Percentiles rank a stretch among this genome's conserved stretches.
phyloP scores from a whole-genome alignment of 2,888 invertebrate species.

The Liopterus haemorrhoidalis region DNA sequence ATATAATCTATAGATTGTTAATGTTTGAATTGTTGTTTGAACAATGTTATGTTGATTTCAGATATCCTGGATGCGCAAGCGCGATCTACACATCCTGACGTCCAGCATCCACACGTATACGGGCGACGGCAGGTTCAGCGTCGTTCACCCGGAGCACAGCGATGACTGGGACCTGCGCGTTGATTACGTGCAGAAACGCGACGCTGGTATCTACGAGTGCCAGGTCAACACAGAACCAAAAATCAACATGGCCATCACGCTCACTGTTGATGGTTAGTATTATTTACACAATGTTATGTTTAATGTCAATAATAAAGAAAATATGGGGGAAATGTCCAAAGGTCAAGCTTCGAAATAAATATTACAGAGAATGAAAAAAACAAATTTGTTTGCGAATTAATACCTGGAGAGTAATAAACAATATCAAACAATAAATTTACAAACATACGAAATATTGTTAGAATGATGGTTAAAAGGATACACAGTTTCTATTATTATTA shows the following conservation, averaged over 20 bases:
- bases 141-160: constrained; percentile 63
- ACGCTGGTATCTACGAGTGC: constrained; percentile 68
- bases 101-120: constrained; percentile 68
- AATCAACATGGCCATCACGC: constrained; percentile 66
- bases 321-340: too few species aligned
- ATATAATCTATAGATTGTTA: too few species aligned
- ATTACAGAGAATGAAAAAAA: too few species aligned
- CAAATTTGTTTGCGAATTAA: too few species aligned
- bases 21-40: too few species aligned
- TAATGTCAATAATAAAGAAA: too few species aligned
- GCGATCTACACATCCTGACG: constrained; percentile 72
- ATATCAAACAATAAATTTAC: too few species aligned
- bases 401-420: too few species aligned
- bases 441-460: too few species aligned
- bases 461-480: too few species aligned
- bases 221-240: constrained; percentile 74
- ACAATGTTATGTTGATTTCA: constrained; percentile 44
- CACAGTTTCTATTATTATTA: too few species aligned
- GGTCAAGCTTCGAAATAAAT: too few species aligned
- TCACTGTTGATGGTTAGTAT: constrained; percentile 70
- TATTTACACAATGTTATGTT: not conserved
- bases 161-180: constrained; percentile 69
- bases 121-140: constrained; percentile 66
- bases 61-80: constrained; percentile 82
- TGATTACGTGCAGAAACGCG: constrained; percentile 61